phyloP scores from a whole-genome alignment of 2,888 invertebrate species.

The Caenorhabditis parvicauda region DNA sequence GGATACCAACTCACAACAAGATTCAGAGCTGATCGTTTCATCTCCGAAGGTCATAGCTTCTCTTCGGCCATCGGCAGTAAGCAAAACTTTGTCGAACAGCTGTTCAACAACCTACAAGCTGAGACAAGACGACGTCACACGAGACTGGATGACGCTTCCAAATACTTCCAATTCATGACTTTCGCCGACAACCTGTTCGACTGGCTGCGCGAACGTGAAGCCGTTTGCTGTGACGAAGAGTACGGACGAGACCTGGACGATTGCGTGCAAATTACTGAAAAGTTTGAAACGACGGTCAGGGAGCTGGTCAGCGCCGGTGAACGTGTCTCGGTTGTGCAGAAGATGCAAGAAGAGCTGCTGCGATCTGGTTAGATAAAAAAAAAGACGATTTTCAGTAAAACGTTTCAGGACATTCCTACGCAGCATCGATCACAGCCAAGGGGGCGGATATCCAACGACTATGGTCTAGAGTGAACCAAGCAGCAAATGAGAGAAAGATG shows the following conservation, averaged over 20 bases:
- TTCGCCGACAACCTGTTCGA: constrained; percentile 87
- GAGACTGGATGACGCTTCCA: constrained; percentile 46
- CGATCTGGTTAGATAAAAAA: too few species aligned
- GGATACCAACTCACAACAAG: too few species aligned
- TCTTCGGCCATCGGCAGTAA: constrained; percentile 70
- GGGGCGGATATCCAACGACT: constrained; percentile 78
- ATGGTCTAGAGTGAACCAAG: constrained; percentile 89
- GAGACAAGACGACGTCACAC: constrained; percentile 48
- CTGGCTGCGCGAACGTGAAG: constrained; percentile 79
- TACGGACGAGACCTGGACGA: constrained; percentile 96
- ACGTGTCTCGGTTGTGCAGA: constrained; percentile 72
- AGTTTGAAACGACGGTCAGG: constrained; percentile 67
- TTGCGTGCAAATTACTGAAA: constrained; percentile 71
- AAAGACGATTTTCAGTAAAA: too few species aligned
- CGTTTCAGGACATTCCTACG: constrained; percentile 84
- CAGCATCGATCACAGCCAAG: constrained; percentile 76
- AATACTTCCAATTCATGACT: constrained; percentile 75
- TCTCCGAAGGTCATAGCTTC: constrained; percentile 79
- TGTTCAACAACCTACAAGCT: constrained; percentile 41
- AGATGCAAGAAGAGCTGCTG: constrained; percentile 63
- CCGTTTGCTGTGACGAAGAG: constrained; percentile 83
- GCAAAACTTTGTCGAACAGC: constrained; percentile 44
- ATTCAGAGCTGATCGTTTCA: constrained; percentile 72
- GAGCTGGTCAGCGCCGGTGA: constrained; percentile 82
- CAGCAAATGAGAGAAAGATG: constrained; percentile 63